phyloP scores from a whole-genome alignment of 2,888 invertebrate genomes.

The Drosophila setosimentum region DNA sequence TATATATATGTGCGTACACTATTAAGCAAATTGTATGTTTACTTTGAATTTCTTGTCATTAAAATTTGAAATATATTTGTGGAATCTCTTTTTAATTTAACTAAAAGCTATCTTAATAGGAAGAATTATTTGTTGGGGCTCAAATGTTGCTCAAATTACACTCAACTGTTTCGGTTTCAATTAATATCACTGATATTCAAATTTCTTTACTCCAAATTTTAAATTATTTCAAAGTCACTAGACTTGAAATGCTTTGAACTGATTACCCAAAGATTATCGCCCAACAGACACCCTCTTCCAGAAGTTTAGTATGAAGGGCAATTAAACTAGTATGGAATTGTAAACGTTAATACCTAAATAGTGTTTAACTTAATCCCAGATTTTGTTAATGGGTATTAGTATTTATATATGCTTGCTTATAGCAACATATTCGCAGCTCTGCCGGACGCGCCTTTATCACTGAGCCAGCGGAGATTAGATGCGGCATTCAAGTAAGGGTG shows the following conservation, averaged over 20 bases:
- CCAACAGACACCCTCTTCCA: background rate
- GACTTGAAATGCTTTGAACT: too few species aligned
- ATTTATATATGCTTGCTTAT: background rate
- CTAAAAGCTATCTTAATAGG: background rate
- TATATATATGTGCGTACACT: background rate
- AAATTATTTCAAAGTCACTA: background rate
- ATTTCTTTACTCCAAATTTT: background rate
- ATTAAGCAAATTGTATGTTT: background rate
- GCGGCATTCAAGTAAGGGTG: constrained; percentile 51
- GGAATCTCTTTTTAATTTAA: background rate
- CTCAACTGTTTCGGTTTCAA: background rate
- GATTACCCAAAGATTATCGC: background rate
- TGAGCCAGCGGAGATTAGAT: constrained; percentile 40
- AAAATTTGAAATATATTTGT: background rate
- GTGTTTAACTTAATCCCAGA: background rate
- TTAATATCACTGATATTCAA: background rate
- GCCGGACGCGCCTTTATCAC: constrained; percentile 61
- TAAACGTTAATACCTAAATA: background rate
- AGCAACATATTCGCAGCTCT: background rate
- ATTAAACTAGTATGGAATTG: too few species aligned
- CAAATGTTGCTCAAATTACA: background rate
- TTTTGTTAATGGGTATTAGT: constrained; percentile 9
- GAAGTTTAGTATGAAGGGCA: too few species aligned
- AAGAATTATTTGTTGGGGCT: background rate
- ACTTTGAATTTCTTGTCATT: background rate